These are phyloP conservation scores for cattle (Bos taurus) DNA, from an alignment of 2,113 vertebrate genomes.

Conservation along the genomic window DNA sequence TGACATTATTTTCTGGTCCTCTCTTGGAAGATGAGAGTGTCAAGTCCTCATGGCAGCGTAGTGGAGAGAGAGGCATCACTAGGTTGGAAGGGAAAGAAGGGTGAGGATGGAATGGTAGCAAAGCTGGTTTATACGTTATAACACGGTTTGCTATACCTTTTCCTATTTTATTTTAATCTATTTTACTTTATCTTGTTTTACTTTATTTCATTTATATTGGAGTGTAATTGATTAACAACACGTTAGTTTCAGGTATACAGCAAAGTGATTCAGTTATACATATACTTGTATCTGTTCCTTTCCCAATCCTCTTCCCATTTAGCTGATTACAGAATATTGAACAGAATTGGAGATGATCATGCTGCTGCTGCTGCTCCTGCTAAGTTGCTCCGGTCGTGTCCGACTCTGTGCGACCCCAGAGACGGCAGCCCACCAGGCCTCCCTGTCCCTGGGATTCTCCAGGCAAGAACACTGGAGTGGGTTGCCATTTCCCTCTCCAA, in stretches of 20 bases:
- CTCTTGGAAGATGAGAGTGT: not conserved
- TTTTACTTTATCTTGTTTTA: not conserved
- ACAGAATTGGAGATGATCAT: not conserved
- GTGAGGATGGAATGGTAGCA: not conserved
- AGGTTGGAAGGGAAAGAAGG: not conserved
- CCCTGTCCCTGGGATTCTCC: too few relatives aligned
- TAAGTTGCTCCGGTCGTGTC: too few relatives aligned
- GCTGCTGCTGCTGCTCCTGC: too few relatives aligned
- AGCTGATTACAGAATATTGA: not conserved
- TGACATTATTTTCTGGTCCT: not conserved
- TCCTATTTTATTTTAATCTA: not conserved
- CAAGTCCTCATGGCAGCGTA: not conserved
- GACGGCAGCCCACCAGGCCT: too few relatives aligned
- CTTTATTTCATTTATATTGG: not conserved
- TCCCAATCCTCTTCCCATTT: not conserved
- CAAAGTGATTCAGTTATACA: not conserved
- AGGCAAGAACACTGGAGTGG: too few relatives aligned
- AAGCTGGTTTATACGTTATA: not conserved
- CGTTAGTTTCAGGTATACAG: not conserved
- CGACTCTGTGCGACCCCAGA: too few relatives aligned
- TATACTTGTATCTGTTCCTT: not conserved
- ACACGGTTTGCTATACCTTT: not conserved
- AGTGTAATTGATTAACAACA: not conserved
- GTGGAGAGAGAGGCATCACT: too few relatives aligned
- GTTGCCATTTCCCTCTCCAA: too few relatives aligned